Base-by-base conservation (phyloP, 2,113 vertebrate genomes). In the Acrocephalus kingi region DNA sequence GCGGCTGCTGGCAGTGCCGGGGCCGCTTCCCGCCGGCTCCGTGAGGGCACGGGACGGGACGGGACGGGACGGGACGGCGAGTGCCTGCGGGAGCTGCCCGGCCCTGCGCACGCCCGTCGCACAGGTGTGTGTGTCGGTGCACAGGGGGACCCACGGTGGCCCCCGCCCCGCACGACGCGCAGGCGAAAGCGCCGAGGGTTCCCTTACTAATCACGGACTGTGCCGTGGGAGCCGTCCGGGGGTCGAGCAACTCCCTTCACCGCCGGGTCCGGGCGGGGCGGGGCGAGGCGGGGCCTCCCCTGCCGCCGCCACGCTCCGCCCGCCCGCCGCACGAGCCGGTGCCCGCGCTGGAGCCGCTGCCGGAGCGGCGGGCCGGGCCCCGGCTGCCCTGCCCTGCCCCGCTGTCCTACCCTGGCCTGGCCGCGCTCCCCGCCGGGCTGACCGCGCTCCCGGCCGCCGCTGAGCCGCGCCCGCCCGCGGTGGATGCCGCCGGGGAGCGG, bases 201-300 rank as follows among this genome's bases (percentile, higher is more conserved):
- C 35, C 35, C 35, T 35, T 35, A 35, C 35, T 35, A 35, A 35
- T 35, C 35, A 35, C 35, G 35, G 35, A 35, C 35, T 35, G 35
- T 35, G 35, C 35, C 35, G 35, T 35, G 35, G 35, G 35, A 35
- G 35, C 35, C 35, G 35, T 35, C 35, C n/a, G 8, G 58, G 23
- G 31, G 0, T 17, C 16, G 24, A 11, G 39, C 35, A 17, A 6
- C 9, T 19, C 30, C 61, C 51, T 13, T 4, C n/a, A 0, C 24
- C 7, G 59, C 33, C 49, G 41, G 83, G 91, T 39, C 43, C 90
- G 45, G 63, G 35, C 35, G 35, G 49, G 51, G 93, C 59, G 74
- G 64, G 37, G 72, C 52, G 75, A 46, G n/a, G 52, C 51, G 4
- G 39, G 41, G 55, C 68, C 74, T 68, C 22, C 48, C 48, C 48